Base-by-base conservation (phyloP, 2,113 vertebrate genomes). In the Misgurnus anguillicaudatus region DNA sequence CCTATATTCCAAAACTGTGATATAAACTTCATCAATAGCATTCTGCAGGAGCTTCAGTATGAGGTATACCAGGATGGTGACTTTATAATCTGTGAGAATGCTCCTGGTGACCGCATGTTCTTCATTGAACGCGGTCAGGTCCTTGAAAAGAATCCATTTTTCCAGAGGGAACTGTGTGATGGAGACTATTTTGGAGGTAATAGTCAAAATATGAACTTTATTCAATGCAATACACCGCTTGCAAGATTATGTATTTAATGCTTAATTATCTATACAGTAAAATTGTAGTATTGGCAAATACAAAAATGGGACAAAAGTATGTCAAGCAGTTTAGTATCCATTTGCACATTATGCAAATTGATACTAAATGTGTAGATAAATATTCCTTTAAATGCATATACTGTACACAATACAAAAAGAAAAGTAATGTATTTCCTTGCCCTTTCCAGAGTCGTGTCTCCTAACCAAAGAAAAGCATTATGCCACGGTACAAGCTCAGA, bases 161-260 rank as follows among this genome's bases (percentile, higher is more conserved):
- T 82, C 45, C 83, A 88, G 69, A 88, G 80, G 78, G 90, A 92
- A 31, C 88, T 93, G 66, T 89, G 87, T 66, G 90, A 93, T 10
- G 90, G 91, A 78, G 91, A 92, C 57, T 90, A 83, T 53, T 93
- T 93, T 72, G 91, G 90, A 84, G 91, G 91, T 91, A 55, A 61
- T 47, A 63, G 1, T 62, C 11, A 42, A 73, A 5, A 24, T 19
- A 14, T 2, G 13, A 42, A 58, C 3, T 7, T 42, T 42, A 39
- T 5, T 31, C 21, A 48, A 38, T 70, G 16, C 17, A 21, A 5
- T 38, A 19, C 19, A 45, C 36, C 58, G n/a, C 19, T 58, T 42
- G 53, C 48, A n/a, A 14, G 9, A 55, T 17, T 11, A 17, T 63
- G 38, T 64, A 3, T 65, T 38, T 11, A n/a, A 57, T 57, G 7